phyloP scores from a whole-genome alignment of 2,797 vertebrate genomes.

The Clarias fuscus region DNA sequence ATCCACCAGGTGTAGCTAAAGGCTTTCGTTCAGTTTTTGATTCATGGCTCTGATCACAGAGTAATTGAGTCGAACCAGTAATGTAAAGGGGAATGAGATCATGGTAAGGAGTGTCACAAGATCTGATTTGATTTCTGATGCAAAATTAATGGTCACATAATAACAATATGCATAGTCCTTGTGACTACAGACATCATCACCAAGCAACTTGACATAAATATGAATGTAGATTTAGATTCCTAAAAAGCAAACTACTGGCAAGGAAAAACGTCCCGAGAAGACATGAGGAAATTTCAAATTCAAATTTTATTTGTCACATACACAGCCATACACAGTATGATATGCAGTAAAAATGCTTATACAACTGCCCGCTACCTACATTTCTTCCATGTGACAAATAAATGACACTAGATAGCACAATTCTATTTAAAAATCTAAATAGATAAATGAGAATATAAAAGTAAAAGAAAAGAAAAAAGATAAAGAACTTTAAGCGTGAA shows the following conservation, averaged over 20 bases:
- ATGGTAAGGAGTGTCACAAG: neutral
- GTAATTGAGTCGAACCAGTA: neutral
- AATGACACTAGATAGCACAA: no score
- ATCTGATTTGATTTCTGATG: neutral
- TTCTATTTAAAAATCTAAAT: no score
- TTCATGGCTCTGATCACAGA: neutral
- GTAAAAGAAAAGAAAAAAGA: no score
- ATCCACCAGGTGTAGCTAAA: slow-evolving; percentile 47
- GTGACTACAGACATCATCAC: neutral
- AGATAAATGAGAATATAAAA: no score
- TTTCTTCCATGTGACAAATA: no score
- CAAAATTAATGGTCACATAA: neutral
- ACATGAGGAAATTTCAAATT: neutral
- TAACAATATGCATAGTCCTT: neutral
- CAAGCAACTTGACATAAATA: neutral
- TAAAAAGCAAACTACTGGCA: neutral
- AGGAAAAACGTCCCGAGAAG: neutral
- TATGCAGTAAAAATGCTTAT: no score
- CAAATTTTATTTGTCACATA: no score
- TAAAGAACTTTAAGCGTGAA: no score
- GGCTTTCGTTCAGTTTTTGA: neutral
- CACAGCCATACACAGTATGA: no score
- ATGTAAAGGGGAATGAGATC: neutral
- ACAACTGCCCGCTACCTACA: no score
- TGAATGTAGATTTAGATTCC: neutral